Base-by-base conservation (phyloP, 2,888 invertebrate genomes). In the Lasioglossum villosulum region DNA sequence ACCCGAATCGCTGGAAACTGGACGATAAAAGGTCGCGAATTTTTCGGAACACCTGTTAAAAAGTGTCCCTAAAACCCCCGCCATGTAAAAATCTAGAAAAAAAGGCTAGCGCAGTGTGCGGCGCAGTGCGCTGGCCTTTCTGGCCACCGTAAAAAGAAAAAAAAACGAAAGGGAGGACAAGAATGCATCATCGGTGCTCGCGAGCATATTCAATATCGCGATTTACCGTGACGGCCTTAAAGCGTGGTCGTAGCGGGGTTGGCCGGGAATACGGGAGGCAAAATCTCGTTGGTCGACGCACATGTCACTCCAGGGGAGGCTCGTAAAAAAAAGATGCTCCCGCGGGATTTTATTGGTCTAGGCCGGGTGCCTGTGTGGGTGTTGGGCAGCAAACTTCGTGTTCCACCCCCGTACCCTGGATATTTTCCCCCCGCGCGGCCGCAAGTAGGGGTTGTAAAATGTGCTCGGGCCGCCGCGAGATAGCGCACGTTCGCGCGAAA, bases 281-380 rank as follows among this genome's bases (percentile, higher is more conserved):
- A 83, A 83, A 83, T 85, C 86, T 77, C 74, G 80, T 73, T 68
- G 75, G 39, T 66, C 66, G 45, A 42, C 75, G 84, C 75, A 68
- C 70, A n/a, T 68, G 80, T 77, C 77, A 77, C 66, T 30, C 77
- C 66, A 56, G 37, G 23, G 23, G 39, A 23, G 56, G 66, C 59
- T 81, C 81, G 74, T 84, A 84, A 86, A 86, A 86, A 34, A 84
- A 84, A 30, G 37, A 56, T 63, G 48, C 45, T 68, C 81, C 19
- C 8, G 42, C 59, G 73, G 68, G n/a, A 56, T 86, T 86, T 86
- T 84, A 86, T 81, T 84, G 84, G 72, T 27, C 63, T 39, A 23
- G 48, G n/a, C 37, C 34, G 27, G 34, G 73, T 63, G 30, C 16
- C 37, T 76, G 52, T 56, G 48, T 37, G 56, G 34, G 27, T 37